Evolutionary conservation across 2,113 vertebrate species (phyloP), one percentile per base, ranked within the genome.

Genomic region (Microtus richardsoni): DNA sequence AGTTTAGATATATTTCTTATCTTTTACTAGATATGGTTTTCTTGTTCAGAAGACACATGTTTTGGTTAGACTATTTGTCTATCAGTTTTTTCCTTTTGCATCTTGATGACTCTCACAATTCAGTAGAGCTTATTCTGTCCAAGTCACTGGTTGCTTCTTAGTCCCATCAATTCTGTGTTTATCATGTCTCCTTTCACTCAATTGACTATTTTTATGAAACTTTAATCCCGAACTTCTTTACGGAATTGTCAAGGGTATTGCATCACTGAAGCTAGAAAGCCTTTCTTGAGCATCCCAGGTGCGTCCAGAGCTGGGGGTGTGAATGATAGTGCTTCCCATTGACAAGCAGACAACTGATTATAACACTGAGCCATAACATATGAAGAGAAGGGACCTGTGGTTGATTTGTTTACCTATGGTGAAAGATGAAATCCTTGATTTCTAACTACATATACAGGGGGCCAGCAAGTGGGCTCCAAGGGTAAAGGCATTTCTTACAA

Each of bases 401-500:
- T 75, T 88, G 73, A 28, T 49, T 82, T 89, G 52, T 80, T 91
- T 94, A 47, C 7, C 92, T 60, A 62, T 14, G 33, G 33, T 54
- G 41, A 36, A 88, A 93, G 93, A 92, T 84, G 49, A 94, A 89
- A 58, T 58, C 36, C 24, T 39, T 89, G 68, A 94, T 44, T 73
- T 77, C 71, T 64, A 91, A 74, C 1, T 54, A 54, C 73, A 71
- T 70, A 71, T 74, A 71, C 47, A 49, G 17, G 28, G 62, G 62
- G 16, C 4, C 41, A 66, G 8, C 26, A 68, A 47, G 64, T 47
- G 24, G 60, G 1, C 17, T 68, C 41, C 47, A 30, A 47, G 30
- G 9, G 10, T 85, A 49, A 85, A 85, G 44, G 8, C 26, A 64
- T 21, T 66, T 6, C 24, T 30, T 28, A 19, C 0, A 64, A 66